A percentile compares a stretch with the other conserved stretches of the same genome.
These are phyloP conservation scores for Glareola pratincola DNA, from an alignment of 2,113 vertebrate species.

Conservation along the genomic window DNA sequence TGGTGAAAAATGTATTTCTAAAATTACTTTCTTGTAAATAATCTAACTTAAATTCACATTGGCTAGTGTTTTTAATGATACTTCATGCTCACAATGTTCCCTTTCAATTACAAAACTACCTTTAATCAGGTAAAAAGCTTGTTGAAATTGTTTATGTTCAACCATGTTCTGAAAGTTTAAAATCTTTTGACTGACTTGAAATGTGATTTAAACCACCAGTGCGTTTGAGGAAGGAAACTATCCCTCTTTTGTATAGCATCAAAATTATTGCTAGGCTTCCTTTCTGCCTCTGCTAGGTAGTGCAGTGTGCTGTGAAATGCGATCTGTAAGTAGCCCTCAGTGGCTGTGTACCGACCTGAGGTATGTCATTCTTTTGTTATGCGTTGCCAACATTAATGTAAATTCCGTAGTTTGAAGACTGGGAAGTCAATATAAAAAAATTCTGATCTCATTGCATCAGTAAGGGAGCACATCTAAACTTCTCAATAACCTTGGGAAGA, in stretches of 20 bases:
- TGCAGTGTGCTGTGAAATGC: background rate
- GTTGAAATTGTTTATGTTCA: background rate
- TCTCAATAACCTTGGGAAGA: background rate
- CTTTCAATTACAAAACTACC: background rate
- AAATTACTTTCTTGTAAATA: background rate
- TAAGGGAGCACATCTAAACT: background rate
- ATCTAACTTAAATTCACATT: background rate
- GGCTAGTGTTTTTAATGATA: background rate
- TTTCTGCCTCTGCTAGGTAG: background rate
- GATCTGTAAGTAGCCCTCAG: background rate
- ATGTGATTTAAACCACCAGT: background rate
- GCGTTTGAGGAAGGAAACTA: background rate
- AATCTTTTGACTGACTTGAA: background rate
- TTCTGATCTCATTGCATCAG: background rate
- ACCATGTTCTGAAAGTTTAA: background rate
- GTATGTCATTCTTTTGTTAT: background rate
- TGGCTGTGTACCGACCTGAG: background rate
- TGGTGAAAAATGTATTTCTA: background rate
- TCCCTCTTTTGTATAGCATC: background rate
- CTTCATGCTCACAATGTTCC: background rate
- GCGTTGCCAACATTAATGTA: rapidly evolving
- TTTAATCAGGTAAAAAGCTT: background rate
- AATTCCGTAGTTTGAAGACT: background rate
- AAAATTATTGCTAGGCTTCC: background rate
- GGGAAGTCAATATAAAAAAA: background rate